These are phyloP conservation scores for Quadriops clusia DNA, from an alignment of 2,888 invertebrate genomes.

Conservation along the genomic window DNA sequence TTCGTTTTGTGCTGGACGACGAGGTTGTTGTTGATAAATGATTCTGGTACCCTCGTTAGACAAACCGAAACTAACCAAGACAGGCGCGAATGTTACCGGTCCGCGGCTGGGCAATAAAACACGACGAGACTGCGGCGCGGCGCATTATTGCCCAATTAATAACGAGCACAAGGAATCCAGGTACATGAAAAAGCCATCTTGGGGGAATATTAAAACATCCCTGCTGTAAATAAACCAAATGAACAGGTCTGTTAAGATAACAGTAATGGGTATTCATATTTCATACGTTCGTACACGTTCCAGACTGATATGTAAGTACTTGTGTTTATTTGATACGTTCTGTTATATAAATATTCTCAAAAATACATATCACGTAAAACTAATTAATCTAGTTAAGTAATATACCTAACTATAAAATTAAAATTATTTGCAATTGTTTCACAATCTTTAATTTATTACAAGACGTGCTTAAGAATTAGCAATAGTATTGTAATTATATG, in stretches of 20 bases:
- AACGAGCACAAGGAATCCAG: slow-evolving; percentile 32
- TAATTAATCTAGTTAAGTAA: too few relatives aligned
- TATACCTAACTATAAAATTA: too few relatives aligned
- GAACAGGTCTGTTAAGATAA: slow-evolving; percentile 29
- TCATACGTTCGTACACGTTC: slow-evolving; percentile 17
- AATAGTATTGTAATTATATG: too few relatives aligned
- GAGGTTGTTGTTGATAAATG: too few relatives aligned
- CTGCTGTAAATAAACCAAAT: slow-evolving; percentile 19
- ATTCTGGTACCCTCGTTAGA: slow-evolving; percentile 26
- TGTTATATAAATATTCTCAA: too few relatives aligned
- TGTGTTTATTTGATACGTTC: too few relatives aligned
- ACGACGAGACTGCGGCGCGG: slow-evolving; percentile 22
- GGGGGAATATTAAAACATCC: slow-evolving; percentile 36
- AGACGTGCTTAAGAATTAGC: too few relatives aligned
- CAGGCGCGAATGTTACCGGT: slow-evolving; percentile 21
- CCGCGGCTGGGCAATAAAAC: slow-evolving; percentile 25
- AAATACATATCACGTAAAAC: too few relatives aligned
- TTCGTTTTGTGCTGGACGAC: too few relatives aligned
- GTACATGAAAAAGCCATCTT: slow-evolving; percentile 37
- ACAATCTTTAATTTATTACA: too few relatives aligned
- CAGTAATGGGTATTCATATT: slow-evolving; percentile 29
- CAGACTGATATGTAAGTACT: slow-evolving; percentile 8
- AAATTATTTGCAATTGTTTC: too few relatives aligned
- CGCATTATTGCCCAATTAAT: slow-evolving; percentile 37
- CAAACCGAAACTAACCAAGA: slow-evolving; percentile 25